Base-by-base conservation (phyloP, 2,888 invertebrate genomes). In the Salpingus planirostris region DNA sequence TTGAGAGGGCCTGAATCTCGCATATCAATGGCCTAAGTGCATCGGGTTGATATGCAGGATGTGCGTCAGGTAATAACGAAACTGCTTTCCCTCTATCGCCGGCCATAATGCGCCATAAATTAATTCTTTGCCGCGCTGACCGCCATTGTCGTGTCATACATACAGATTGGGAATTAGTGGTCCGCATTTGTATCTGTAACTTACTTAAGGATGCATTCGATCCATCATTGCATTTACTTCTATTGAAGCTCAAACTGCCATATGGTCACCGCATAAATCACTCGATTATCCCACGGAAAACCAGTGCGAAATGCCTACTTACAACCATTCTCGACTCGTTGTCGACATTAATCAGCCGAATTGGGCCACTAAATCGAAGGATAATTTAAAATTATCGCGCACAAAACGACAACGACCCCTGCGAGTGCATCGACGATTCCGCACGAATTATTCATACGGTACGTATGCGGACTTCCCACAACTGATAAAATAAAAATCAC, bases 61-160 rank as follows among this genome's bases (percentile, higher is more conserved):
- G 35, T 38, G 35, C 38, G 34, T 13, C 34, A 26, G 21, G 38
- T 26, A 33, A 38, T 42, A 36, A 44, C 35, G 27, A 44, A 44
- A 40, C 36, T 37, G 35, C 40, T 42, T 34, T 38, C 35, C 39
- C 38, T 40, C 42, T 44, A 38, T 44, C 27, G 35, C 38, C 27
- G 23, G 31, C 31, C 21, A 46, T 46, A 46, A 46, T 44, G 35
- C 36, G 34, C 31, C 40, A 44, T 46, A 43, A 46, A 46, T 46
- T 46, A 46, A 46, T 46, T 46, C 40, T 43, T 44, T 41, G 41
- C 36, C 43, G 38, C 40, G 44, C 27, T 39, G 39, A 33, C 41
- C 41, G 40, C 40, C 36, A 41, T 43, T 44, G 40, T 35, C 35
- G 27, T 41, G 40, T 40, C 43, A 44, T 44, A 46, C 46, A 44